These are phyloP conservation scores for Zosterops japonicus DNA, from an alignment of 2,113 vertebrate species.

Conservation along the genomic window DNA sequence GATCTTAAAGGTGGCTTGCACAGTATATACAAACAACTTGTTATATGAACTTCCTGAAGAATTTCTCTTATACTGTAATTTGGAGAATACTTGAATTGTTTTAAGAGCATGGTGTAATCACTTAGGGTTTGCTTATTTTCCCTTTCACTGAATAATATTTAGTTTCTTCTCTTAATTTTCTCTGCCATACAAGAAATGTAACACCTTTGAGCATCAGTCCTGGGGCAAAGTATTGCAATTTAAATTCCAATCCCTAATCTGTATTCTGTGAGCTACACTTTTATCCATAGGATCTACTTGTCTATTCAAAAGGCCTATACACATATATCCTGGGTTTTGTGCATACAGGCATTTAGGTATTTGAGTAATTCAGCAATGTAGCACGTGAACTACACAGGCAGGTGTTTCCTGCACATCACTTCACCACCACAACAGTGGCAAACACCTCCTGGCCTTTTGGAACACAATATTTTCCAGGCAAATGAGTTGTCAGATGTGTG, in stretches of 20 bases:
- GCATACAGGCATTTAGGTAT: not conserved
- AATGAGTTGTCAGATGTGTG: not conserved
- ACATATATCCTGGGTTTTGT: not conserved
- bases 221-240: not conserved
- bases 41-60: not conserved
- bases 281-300: not conserved
- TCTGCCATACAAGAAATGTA: not conserved
- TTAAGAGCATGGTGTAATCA: not conserved
- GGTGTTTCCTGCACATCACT: not conserved
- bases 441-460: not conserved
- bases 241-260: not conserved
- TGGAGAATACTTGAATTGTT: not conserved
- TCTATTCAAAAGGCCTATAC: not conserved
- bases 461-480: not conserved
- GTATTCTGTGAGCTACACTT: not conserved
- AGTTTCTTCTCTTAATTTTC: not conserved
- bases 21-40: not conserved
- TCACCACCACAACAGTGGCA: not conserved
- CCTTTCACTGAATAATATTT: not conserved
- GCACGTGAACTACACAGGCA: not conserved
- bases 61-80: not conserved
- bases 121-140: not conserved
- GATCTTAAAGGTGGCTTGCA: not conserved
- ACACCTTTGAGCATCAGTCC: not conserved
- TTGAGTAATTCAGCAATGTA: not conserved